phyloP scores from a whole-genome alignment of 2,888 invertebrate genomes.

The Spodoptera picta region DNA sequence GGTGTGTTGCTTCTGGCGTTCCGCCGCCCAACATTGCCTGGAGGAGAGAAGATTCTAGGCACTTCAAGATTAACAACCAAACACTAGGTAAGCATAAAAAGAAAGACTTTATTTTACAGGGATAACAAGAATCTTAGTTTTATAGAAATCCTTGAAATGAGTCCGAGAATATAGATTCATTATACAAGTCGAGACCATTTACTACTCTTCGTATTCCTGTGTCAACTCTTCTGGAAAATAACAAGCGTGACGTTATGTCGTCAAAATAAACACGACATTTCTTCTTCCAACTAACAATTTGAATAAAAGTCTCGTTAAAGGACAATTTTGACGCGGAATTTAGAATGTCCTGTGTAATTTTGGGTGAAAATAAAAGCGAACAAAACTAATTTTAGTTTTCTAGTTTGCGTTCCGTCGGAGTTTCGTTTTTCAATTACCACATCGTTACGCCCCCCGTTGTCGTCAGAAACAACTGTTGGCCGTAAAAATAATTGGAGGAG shows the following conservation, averaged over 20 bases:
- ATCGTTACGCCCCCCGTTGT: slow-evolving; percentile 30
- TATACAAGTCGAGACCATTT: no score
- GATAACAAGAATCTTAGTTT: no score
- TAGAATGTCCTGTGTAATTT: slow-evolving; percentile 9
- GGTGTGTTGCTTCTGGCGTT: slow-evolving; percentile 94
- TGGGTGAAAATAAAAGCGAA: slow-evolving; percentile 11
- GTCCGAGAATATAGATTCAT: no score
- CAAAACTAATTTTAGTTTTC: slow-evolving; percentile 29
- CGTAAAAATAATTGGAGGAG: slow-evolving; percentile 51
- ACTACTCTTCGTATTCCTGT: no score
- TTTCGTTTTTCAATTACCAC: slow-evolving; percentile 47
- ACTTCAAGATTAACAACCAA: slow-evolving; percentile 85
- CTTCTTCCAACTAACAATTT: no score
- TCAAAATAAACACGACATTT: neutral
- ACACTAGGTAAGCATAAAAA: slow-evolving; percentile 72
- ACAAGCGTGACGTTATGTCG: no score
- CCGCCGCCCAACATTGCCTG: slow-evolving; percentile 94
- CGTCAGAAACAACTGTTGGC: slow-evolving; percentile 40
- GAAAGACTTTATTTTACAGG: neutral
- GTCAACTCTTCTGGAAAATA: no score
- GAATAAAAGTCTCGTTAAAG: neutral
- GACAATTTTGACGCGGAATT: neutral
- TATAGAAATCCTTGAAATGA: no score
- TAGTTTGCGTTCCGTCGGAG: slow-evolving; percentile 9
- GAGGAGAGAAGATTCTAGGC: slow-evolving; percentile 92